Evolutionary conservation across 2,888 invertebrate species (phyloP), one percentile per base, ranked within the genome.

Genomic region (Perdita meconis): DNA sequence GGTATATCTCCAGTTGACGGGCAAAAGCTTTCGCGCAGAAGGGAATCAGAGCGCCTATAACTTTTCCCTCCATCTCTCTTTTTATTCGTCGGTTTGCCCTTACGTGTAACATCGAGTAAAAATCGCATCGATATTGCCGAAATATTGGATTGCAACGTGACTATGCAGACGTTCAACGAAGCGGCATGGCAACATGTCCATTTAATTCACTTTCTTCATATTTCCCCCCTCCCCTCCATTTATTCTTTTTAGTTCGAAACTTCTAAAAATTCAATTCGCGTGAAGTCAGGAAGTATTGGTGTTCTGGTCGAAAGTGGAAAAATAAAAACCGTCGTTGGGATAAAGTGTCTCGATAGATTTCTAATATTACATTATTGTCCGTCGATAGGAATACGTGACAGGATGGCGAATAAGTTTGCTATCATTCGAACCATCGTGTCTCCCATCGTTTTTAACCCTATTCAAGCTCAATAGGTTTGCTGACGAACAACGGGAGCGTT

Each of bases 1-100:
- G 89, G 89, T 82, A 87, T 90, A 91, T 90, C 90, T 90, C 91
- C 89, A 88, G 87, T 85, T 82, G 87, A 82, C 82, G 82, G 82
- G 85, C 77, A 80, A 85, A 87, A 87, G 87, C 84, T 80, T 69
- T 38, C 66, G 76, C 42, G 72, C 70, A 75, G 75, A 83, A 82
- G 76, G 83, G 80, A 61, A 72, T 68, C 60, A 63, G 65, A 56
- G 44, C 63, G 64, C 82, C 75, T 66, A 77, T 77, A 70, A 67
- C 72, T 82, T 80, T 74, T 59, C 6, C 30, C 61, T 38, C 55
- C 60, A 36, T 61, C 65, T 74, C 72, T 57, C 70, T 60, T 74
- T 60, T 60, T 61, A 71, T 67, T 51, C 56, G 57, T 42, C 30
- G 55, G 36, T 59, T 30, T 60, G 56, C 70, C 60, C 56, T 67